Evolutionary conservation across 2,113 vertebrate species (phyloP).

Genomic region (Cygnus atratus): DNA sequence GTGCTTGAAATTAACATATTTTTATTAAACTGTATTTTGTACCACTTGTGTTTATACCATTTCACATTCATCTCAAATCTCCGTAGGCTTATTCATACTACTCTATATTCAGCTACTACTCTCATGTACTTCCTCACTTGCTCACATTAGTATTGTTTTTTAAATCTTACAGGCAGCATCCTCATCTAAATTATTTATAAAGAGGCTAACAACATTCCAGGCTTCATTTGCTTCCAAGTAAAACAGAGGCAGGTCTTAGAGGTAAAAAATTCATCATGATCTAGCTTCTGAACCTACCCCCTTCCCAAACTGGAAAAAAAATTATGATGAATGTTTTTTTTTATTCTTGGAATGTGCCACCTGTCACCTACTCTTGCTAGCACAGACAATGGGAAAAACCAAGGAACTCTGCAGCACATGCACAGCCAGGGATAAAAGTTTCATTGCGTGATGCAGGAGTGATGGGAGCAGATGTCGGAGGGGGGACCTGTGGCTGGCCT

Average conservation of each 20-base stretch:
- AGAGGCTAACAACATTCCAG: not conserved
- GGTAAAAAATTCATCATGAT: not conserved
- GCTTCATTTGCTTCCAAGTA: not conserved
- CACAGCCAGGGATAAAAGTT: not conserved
- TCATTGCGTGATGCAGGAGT: not conserved
- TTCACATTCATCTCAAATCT: not conserved
- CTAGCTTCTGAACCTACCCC: not conserved
- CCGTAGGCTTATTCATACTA: not conserved
- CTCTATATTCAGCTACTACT: not conserved
- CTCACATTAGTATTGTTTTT: not conserved
- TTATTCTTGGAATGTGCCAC: not conserved
- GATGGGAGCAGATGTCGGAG: accelerated
- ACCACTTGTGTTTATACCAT: not conserved
- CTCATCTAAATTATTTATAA: not conserved
- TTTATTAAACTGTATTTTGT: slow-evolving; percentile 1
- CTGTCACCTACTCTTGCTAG: not conserved
- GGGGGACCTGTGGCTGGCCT: not conserved
- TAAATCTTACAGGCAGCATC: not conserved
- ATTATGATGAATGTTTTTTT: not conserved
- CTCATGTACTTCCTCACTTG: not conserved
- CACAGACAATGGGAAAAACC: not conserved
- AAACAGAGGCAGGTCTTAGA: not conserved
- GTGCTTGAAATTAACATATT: not conserved
- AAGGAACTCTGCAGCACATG: not conserved
- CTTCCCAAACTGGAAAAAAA: not conserved